phyloP scores from a whole-genome alignment of 1,140 invertebrate species.

The Vollenhovia emeryi region DNA sequence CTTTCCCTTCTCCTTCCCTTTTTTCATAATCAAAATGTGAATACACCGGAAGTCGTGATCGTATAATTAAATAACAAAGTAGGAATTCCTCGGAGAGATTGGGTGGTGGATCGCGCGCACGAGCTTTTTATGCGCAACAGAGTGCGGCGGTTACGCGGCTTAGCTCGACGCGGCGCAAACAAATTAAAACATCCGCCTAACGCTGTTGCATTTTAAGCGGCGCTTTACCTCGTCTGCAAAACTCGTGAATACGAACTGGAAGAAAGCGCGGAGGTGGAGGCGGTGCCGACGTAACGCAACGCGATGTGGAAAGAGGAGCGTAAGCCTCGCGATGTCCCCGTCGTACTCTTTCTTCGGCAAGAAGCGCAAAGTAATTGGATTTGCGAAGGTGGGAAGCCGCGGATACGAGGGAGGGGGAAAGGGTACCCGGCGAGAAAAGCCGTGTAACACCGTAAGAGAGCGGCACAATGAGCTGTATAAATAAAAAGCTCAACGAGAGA shows the following conservation, averaged over 20 bases:
- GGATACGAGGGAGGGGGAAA: neutral
- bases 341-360: constrained; percentile 52
- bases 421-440: constrained; percentile 50
- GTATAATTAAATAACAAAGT: constrained; percentile 61
- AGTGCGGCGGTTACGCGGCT: constrained; percentile 54
- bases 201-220: constrained; percentile 50
- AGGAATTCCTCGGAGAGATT: constrained; percentile 42
- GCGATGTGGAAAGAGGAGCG: neutral
- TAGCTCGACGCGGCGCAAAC: constrained; percentile 49
- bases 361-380: constrained; percentile 65
- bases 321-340: constrained; percentile 48
- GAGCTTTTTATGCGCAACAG: constrained; percentile 47
- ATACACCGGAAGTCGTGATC: constrained; percentile 59
- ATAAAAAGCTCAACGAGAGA: constrained; percentile 65
- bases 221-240: constrained; percentile 21
- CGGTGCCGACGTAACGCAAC: too few species aligned
- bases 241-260: constrained; percentile 50
- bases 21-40: constrained; percentile 53
- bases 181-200: constrained; percentile 60
- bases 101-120: constrained; percentile 33
- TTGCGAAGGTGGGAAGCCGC: constrained; percentile 44
- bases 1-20: neutral
- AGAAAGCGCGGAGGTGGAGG: constrained; percentile 12
- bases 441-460: constrained; percentile 5
- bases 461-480: constrained; percentile 58